A percentile compares a stretch with the other conserved stretches of the same genome.
Conservation (phyloP, 2,888 invertebrate species). For the Chymomyza amoena region DNA sequence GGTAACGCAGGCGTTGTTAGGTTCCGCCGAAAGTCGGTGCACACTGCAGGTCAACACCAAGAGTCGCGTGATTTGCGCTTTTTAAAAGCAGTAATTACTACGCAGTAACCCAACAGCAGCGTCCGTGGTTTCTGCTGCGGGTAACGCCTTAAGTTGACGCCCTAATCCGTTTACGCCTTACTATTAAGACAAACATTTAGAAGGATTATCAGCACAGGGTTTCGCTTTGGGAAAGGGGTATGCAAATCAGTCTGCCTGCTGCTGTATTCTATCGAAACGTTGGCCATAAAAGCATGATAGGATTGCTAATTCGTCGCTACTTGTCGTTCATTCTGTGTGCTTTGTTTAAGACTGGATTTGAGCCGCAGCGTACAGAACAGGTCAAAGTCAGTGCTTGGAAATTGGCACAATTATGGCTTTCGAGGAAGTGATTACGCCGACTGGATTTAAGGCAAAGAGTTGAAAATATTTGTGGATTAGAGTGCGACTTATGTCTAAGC, state of each 20-base stretch:
- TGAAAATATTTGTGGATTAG: conserved; percentile 68
- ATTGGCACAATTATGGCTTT: conserved; percentile 65
- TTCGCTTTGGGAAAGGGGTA: conserved; percentile 19
- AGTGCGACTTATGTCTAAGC: conserved; percentile 16
- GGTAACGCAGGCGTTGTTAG: conserved; percentile 17
- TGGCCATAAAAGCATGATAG: conserved; percentile 70
- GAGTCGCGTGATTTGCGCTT: conserved; percentile 10
- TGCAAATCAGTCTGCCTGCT: conserved; percentile 25
- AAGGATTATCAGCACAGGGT: conserved; percentile 62
- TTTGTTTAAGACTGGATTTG: conserved; percentile 52
- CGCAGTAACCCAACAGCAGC: conserved; percentile 20
- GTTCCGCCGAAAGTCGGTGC: conserved; percentile 21
- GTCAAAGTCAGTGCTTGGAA: conserved; percentile 28
- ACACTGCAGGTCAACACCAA: conserved; percentile 22
- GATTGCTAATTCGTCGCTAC: conserved; percentile 72
- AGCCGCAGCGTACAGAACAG: conserved; percentile 19
- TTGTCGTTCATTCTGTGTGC: conserved; percentile 63
- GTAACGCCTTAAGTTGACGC: conserved; percentile 57
- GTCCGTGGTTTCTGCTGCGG: conserved; percentile 60
- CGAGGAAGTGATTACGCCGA: conserved; percentile 61
- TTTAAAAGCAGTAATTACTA: conserved; percentile 3
- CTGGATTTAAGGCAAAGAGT: conserved; percentile 59
- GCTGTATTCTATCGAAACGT: not conserved
- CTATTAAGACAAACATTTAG: conserved; percentile 72
- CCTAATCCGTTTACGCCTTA: conserved; percentile 70